Percentiles rank a stretch among this genome's conserved stretches.
phyloP scores from a whole-genome alignment of 2,797 vertebrate species.

The Phataginus tricuspis region DNA sequence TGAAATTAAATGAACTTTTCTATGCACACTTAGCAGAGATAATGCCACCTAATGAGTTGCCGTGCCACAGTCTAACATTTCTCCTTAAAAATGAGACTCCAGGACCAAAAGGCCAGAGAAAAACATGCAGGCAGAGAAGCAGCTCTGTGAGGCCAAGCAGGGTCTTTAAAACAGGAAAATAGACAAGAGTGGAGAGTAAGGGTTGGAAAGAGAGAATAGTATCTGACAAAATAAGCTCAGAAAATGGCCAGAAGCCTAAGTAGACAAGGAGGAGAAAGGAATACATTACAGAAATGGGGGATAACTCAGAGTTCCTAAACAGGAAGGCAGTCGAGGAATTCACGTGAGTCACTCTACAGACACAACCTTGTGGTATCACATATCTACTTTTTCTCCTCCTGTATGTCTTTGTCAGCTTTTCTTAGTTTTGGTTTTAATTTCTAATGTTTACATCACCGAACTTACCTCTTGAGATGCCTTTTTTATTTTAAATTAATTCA shows the following conservation, averaged over 20 bases:
- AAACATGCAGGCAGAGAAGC: neutral
- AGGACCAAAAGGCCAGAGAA: neutral
- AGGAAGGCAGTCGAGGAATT: neutral
- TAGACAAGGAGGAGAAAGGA: neutral
- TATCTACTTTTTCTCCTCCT: neutral
- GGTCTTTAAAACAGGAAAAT: neutral
- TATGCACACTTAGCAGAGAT: neutral
- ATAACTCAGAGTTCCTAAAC: neutral
- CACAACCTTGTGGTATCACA: rapidly evolving
- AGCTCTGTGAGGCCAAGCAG: neutral
- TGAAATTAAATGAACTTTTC: slow-evolving; percentile 39
- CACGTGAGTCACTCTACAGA: neutral
- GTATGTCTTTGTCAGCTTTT: neutral
- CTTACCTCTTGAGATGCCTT: neutral
- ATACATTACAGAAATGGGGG: neutral
- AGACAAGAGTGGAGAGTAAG: neutral
- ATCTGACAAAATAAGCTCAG: neutral
- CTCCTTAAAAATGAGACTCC: slow-evolving; percentile 31
- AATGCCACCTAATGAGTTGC: neutral
- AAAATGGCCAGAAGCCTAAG: neutral
- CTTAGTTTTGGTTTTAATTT: slow-evolving; percentile 4
- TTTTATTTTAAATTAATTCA: neutral
- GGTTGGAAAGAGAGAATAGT: neutral
- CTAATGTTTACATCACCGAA: neutral
- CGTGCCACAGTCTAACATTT: neutral